phyloP scores from a whole-genome alignment of 2,888 invertebrate genomes.

The Brachylomia viminalis region DNA sequence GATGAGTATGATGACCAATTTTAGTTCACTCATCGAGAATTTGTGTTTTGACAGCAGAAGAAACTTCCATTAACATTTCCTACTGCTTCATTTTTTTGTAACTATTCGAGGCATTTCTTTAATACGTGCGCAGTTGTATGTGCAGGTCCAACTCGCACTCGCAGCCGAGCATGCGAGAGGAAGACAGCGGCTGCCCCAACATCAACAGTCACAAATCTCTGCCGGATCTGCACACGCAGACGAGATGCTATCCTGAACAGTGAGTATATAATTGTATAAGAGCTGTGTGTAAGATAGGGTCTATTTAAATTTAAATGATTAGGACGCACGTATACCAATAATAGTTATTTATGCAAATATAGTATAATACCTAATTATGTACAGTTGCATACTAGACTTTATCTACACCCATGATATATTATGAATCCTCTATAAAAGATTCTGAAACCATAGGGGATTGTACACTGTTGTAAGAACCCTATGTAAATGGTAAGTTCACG shows the following conservation, averaged over 20 bases:
- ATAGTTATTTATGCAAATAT: no score
- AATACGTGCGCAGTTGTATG: constrained; percentile 31
- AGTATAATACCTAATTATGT: no score
- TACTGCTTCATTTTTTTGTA: neutral
- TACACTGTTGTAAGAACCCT: no score
- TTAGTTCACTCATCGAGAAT: neutral
- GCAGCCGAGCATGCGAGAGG: constrained; percentile 90
- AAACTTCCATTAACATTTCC: neutral
- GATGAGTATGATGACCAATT: neutral
- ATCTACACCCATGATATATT: no score
- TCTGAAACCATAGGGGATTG: no score
- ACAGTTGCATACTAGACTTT: no score
- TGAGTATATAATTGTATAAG: constrained; percentile 54
- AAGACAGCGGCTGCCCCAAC: constrained; percentile 88
- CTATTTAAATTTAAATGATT: no score
- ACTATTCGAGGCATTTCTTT: constrained; percentile 24
- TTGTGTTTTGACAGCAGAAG: neutral
- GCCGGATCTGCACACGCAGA: constrained; percentile 93
- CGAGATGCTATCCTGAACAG: constrained; percentile 87
- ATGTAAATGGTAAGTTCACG: no score
- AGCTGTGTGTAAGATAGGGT: no score
- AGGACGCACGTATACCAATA: no score
- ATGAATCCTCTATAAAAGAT: no score
- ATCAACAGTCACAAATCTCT: constrained; percentile 95
- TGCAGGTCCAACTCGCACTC: constrained; percentile 92